A percentile compares a stretch with the other conserved stretches of the same genome.
Conservation (phyloP, 2,888 invertebrate species). For the Phyllotreta cruciferae region DNA sequence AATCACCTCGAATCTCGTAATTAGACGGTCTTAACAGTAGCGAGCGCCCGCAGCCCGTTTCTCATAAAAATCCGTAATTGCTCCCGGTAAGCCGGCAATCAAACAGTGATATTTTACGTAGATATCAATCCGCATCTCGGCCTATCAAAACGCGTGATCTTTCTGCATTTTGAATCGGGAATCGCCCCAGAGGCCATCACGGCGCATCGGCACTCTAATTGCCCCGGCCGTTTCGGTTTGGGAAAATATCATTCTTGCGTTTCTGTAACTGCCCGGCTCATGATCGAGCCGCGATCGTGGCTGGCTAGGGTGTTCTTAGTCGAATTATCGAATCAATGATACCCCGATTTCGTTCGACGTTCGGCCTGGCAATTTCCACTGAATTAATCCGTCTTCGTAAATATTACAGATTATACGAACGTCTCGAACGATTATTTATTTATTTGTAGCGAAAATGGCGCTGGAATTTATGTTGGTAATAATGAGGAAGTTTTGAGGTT, state of each 20-base stretch:
- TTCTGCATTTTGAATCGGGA: slow-evolving; percentile 40
- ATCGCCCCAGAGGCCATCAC: slow-evolving; percentile 53
- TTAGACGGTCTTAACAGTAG: slow-evolving; percentile 52
- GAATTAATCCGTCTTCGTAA: too few relatives aligned
- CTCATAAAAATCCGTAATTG: slow-evolving; percentile 53
- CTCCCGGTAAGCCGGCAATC: slow-evolving; percentile 53
- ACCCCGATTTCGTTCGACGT: too few relatives aligned
- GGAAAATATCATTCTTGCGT: slow-evolving; percentile 39
- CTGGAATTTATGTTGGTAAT: too few relatives aligned
- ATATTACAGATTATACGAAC: too few relatives aligned
- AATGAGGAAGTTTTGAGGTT: too few relatives aligned
- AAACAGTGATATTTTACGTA: slow-evolving; percentile 55
- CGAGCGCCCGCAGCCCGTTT: slow-evolving; percentile 40
- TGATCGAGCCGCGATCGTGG: slow-evolving; percentile 31
- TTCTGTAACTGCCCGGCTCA: slow-evolving; percentile 22
- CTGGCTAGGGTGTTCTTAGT: slow-evolving; percentile 14
- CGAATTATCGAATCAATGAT: not conserved
- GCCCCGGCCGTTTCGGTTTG: slow-evolving; percentile 38
- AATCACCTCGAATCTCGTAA: slow-evolving; percentile 36
- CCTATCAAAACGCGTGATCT: slow-evolving; percentile 54
- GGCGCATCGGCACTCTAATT: slow-evolving; percentile 43
- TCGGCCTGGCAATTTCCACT: too few relatives aligned
- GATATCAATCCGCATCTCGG: slow-evolving; percentile 50
- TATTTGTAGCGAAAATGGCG: too few relatives aligned
- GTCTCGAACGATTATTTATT: too few relatives aligned